These are phyloP conservation scores for Neocloeon triangulifer DNA, from an alignment of 1,140 invertebrate species.

Conservation along the genomic window DNA sequence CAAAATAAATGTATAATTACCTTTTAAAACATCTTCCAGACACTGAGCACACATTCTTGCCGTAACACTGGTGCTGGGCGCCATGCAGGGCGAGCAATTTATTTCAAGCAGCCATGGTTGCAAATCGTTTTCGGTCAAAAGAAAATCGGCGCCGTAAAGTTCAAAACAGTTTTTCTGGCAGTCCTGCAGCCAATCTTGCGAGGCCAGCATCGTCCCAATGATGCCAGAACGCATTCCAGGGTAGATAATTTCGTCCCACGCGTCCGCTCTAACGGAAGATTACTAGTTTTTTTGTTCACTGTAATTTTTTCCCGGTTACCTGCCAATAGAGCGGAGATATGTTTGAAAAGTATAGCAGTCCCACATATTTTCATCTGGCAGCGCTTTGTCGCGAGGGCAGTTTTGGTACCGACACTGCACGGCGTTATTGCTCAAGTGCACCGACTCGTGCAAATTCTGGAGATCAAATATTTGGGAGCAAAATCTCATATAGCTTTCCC, in stretches of 20 bases:
- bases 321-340: too few relatives aligned
- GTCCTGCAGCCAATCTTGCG: constrained; percentile 27
- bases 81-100: constrained; percentile 80
- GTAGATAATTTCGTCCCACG: constrained; percentile 63
- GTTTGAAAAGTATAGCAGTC: constrained; percentile 50
- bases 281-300: too few relatives aligned
- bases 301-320: too few relatives aligned
- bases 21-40: constrained; percentile 81
- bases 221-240: constrained; percentile 77
- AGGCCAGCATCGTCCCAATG: constrained; percentile 62
- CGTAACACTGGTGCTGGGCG: constrained; percentile 69
- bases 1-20: too few relatives aligned
- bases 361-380: constrained; percentile 59
- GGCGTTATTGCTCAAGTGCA: constrained; percentile 84
- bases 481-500: constrained; percentile 77
- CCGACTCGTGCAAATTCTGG: constrained; percentile 75
- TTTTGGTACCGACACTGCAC: constrained; percentile 83
- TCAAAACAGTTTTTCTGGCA: constrained; percentile 41
- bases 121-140: constrained; percentile 69
- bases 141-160: constrained; percentile 83
- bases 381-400: constrained; percentile 41
- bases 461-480: constrained; percentile 78
- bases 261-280: too few relatives aligned
- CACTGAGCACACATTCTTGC: constrained; percentile 64
- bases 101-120: constrained; percentile 86